Percentiles rank a stretch among this genome's conserved stretches.
phyloP scores from a whole-genome alignment of 1,140 invertebrate genomes.

The Drosophila insularis region DNA sequence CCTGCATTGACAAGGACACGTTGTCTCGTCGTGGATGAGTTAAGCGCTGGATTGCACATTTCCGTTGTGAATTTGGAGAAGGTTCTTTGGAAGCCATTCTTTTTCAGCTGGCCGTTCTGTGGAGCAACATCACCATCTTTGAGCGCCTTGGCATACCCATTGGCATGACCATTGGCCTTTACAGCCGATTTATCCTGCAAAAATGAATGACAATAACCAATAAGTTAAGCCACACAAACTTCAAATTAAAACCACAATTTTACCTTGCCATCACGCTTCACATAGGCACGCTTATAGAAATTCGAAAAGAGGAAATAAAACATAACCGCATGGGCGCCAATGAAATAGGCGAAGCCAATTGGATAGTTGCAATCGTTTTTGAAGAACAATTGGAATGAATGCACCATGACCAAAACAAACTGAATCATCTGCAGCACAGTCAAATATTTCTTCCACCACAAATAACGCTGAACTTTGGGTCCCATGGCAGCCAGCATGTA shows the following conservation, averaged over 20 bases:
- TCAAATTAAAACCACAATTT: neutral
- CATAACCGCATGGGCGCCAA: conserved; percentile 89
- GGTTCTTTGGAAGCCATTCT: conserved; percentile 60
- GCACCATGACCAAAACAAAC: conserved; percentile 90
- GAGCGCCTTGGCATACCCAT: conserved; percentile 53
- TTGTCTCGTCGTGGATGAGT: conserved; percentile 69
- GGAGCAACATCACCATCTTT: conserved; percentile 52
- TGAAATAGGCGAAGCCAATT: conserved; percentile 88
- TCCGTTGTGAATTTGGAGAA: conserved; percentile 69
- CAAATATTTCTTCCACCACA: conserved; percentile 98
- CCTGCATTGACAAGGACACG: conserved; percentile 61
- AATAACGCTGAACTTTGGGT: conserved; percentile 91
- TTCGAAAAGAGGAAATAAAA: conserved; percentile 91
- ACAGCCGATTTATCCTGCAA: conserved; percentile 62
- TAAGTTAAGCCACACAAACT: neutral
- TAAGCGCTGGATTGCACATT: conserved; percentile 72
- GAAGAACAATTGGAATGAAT: conserved; percentile 92
- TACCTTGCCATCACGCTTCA: conserved; percentile 78
- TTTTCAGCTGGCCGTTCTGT: conserved; percentile 49
- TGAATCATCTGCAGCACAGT: conserved; percentile 94
- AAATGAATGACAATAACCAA: neutral
- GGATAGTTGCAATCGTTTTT: conserved; percentile 92
- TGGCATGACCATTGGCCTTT: conserved; percentile 72
- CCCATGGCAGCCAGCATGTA: conserved; percentile 94
- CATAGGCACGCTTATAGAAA: conserved; percentile 89